Percentiles rank a stretch among this genome's conserved stretches.
These are phyloP conservation scores for Muscidifurax raptorellus DNA, from an alignment of 1,140 invertebrate genomes.

Conservation along the genomic window DNA sequence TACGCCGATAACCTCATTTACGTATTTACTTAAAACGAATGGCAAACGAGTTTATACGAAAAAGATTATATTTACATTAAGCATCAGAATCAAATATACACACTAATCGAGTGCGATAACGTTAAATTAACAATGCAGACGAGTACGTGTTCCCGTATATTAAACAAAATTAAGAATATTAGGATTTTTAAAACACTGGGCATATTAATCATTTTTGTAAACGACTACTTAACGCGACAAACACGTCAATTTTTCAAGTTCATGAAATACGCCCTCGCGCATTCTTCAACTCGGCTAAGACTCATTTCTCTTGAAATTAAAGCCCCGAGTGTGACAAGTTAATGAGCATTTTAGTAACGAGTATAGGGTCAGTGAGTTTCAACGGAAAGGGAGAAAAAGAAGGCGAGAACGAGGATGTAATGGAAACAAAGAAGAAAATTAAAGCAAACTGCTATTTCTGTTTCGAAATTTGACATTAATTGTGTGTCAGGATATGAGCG, in stretches of 20 bases:
- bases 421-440: not conserved
- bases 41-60: no score
- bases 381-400: not conserved
- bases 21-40: no score
- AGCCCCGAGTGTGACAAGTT: constrained; percentile 11
- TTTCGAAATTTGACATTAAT: not conserved
- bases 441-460: constrained; percentile 14
- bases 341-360: constrained; percentile 16
- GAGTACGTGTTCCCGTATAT: no score
- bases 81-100: no score
- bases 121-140: no score
- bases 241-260: not conserved
- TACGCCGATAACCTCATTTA: no score
- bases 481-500: not conserved
- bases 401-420: constrained; percentile 1
- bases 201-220: not conserved
- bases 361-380: not conserved
- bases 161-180: no score
- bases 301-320: not conserved
- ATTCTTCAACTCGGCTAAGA: not conserved
- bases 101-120: no score
- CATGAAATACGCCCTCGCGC: not conserved
- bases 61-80: no score
- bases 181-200: not conserved
- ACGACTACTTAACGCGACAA: not conserved